These are phyloP conservation scores for Leptobrachium ailaonicum DNA, from an alignment of 2,113 vertebrate species.

Conservation along the genomic window DNA sequence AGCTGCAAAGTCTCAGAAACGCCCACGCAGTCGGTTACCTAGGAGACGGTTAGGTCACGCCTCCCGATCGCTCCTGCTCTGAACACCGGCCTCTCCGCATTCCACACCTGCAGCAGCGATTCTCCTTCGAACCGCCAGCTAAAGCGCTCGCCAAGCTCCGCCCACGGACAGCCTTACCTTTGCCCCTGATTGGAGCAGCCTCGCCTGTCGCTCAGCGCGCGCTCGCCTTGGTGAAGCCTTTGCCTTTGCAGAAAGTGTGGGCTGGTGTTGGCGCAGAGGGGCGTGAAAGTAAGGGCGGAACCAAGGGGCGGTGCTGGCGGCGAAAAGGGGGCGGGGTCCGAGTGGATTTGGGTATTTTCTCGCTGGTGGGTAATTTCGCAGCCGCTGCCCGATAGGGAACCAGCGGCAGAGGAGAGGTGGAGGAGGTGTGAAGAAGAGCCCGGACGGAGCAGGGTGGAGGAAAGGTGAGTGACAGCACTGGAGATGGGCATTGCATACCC, in stretches of 20 bases:
- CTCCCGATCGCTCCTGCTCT: neutral
- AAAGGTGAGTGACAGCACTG: constrained; percentile 39
- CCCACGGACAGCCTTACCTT: neutral
- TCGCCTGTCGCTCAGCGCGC: neutral
- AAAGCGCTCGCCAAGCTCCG: neutral
- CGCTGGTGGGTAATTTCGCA: constrained; percentile 27
- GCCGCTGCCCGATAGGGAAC: constrained; percentile 36
- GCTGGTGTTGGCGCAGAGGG: constrained; percentile 47
- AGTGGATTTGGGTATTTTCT: neutral
- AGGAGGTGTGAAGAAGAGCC: constrained; percentile 34
- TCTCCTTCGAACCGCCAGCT: neutral
- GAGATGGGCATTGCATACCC: constrained; percentile 18
- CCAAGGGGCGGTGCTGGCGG: neutral
- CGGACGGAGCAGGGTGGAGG: constrained; percentile 14
- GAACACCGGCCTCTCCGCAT: constrained; percentile 36
- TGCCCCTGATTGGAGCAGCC: neutral
- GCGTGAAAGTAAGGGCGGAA: constrained; percentile 5
- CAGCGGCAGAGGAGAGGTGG: constrained; percentile 30
- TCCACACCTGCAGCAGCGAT: constrained; percentile 28
- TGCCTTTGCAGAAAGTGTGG: constrained; percentile 39
- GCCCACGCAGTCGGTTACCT: constrained; percentile 14
- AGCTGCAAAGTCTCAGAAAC: neutral
- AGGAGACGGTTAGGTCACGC: constrained; percentile 16
- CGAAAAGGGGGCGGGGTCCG: neutral
- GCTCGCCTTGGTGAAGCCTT: neutral